These are phyloP conservation scores for Poeciliopsis prolifica DNA, from an alignment of 2,113 vertebrate genomes.

Conservation along the genomic window DNA sequence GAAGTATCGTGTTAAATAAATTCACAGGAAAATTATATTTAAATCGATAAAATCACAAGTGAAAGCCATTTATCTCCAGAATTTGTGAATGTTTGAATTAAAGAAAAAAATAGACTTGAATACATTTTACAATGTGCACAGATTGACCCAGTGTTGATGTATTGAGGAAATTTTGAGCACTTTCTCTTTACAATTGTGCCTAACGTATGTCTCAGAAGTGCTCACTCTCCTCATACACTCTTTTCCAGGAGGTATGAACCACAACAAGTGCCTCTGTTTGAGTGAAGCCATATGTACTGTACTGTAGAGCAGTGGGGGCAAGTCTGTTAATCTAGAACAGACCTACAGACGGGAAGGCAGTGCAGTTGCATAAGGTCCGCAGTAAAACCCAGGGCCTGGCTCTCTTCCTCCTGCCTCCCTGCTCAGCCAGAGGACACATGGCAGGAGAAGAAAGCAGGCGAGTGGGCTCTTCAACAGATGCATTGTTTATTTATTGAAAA, in stretches of 20 bases:
- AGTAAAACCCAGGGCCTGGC: constrained; percentile 35
- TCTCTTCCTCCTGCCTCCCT: constrained; percentile 15
- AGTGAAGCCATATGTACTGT: constrained; percentile 45
- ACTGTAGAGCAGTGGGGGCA: constrained; percentile 20
- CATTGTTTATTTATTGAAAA: constrained; percentile 60
- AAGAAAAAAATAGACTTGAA: too few species aligned
- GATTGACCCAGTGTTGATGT: too few species aligned
- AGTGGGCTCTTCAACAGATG: constrained; percentile 52
- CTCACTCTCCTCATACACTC: too few species aligned
- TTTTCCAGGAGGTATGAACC: constrained; percentile 34
- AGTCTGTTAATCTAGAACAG: constrained; percentile 62
- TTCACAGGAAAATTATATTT: too few species aligned
- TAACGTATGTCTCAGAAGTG: neutral
- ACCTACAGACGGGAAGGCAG: constrained; percentile 38
- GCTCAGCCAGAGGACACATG: constrained; percentile 58
- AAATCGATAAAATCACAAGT: too few species aligned
- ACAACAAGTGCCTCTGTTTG: constrained; percentile 69
- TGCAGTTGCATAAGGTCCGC: constrained; percentile 57
- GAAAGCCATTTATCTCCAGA: too few species aligned
- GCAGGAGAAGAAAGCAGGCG: constrained; percentile 59
- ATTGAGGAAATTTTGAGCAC: neutral
- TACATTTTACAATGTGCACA: too few species aligned
- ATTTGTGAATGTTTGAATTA: too few species aligned
- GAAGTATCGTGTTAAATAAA: too few species aligned
- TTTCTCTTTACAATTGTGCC: neutral